A percentile compares a stretch with the other conserved stretches of the same genome.
Conservation (phyloP, 92 coral and sea anemone species). For the Parazoanthus swiftii region DNA sequence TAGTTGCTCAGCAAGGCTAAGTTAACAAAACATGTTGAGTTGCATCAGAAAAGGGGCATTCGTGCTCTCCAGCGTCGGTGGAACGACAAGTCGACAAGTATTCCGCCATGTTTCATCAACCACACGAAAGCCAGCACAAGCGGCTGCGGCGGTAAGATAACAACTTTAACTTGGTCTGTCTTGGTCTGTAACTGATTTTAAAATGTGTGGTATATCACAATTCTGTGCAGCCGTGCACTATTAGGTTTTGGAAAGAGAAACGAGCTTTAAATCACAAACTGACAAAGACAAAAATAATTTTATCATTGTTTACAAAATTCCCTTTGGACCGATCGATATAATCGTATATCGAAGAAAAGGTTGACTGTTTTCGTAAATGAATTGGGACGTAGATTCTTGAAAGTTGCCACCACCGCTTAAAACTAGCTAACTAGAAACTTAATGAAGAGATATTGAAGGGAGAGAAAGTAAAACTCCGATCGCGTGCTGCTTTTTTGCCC, state of each 20-base stretch:
- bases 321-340: neutral
- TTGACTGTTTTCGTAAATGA: neutral
- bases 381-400: neutral
- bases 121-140: slow-evolving; percentile 41
- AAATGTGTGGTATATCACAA: neutral
- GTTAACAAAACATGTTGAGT: slow-evolving; percentile 30
- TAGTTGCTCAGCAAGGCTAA: neutral
- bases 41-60: slow-evolving; percentile 43
- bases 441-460: neutral
- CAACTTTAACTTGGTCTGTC: slow-evolving; percentile 1
- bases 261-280: neutral
- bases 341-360: neutral
- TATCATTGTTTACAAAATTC: slow-evolving; percentile 14
- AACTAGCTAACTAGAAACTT: neutral
- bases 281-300: neutral
- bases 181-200: neutral
- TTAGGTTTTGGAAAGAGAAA: neutral
- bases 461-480: neutral
- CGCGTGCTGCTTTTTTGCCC: neutral
- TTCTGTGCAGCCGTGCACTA: neutral
- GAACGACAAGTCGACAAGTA: slow-evolving; percentile 39
- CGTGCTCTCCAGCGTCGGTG: slow-evolving; percentile 27
- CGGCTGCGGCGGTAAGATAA: slow-evolving; percentile 39
- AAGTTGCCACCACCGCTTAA: neutral
- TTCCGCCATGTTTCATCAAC: slow-evolving; percentile 57